Base-by-base conservation (phyloP, 2,113 vertebrate genomes). In the Pseudorhombus dupliciocellatus region DNA sequence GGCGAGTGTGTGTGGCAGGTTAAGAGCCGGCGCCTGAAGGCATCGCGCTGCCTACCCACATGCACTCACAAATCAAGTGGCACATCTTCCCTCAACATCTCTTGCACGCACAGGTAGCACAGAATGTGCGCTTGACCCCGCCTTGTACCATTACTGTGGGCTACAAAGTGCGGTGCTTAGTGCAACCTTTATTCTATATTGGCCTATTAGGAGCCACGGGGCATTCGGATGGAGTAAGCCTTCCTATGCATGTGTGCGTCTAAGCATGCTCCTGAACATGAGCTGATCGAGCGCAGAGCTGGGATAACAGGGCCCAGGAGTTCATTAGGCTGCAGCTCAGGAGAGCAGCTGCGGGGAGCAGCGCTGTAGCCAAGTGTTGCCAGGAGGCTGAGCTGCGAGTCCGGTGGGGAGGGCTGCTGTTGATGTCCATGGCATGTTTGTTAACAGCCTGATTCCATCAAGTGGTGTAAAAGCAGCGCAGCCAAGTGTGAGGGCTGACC, bases 381-480 rank as follows among this genome's bases (percentile, higher is more conserved):
- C 90, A 91, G 90, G 88, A 92, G 89, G 88, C 90, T 84, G 84
- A 83, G 86, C 75, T 70, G 87, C 48, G 54, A 61, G 88, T 89
- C 89, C 80, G 18, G 84, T 88, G 86, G 89, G 86, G 84, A 82
- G 81, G 46, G 87, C 74, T 72, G 84, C 88, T 87, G 91, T 90
- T 92, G 91, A 91, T 92, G 91, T 92, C 90, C 84, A 78, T 81
- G 85, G 85, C 89, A 83, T 91, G 88, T 92, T 93, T 92, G 90
- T 92, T 93, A 93, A 91, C 92, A 91, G 90, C 89, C 91, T 89
- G 90, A 91, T 89, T 91, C 91, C 81, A 90, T 93, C 92, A 92
- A 87, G 86, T 88, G 83, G 79, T 89, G 91, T 83, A 90, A 85
- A 83, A 86, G 88, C 88, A 81, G 80, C 24, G 51, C 79, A 87